Percentiles rank a stretch among this genome's conserved stretches.
Evolutionary conservation across 2,797 vertebrate species (phyloP).

Genomic region (Allochrocebus solatus): DNA sequence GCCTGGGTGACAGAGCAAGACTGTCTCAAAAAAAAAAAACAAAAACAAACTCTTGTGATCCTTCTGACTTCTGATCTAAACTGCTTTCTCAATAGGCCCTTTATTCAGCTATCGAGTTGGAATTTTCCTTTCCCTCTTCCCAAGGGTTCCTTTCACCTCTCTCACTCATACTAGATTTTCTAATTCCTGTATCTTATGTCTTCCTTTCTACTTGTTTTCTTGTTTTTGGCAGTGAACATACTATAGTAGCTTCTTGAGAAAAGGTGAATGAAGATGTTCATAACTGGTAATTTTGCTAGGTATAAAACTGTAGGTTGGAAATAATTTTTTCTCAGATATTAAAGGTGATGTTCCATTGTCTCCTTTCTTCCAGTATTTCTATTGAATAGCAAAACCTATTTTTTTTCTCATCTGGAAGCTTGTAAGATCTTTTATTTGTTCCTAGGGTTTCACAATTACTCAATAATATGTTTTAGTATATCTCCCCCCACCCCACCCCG

Average conservation of each 20-base stretch:
- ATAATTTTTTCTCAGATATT: not conserved
- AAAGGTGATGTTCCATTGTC: not conserved
- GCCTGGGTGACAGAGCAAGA: too few species aligned
- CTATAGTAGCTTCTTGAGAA: not conserved
- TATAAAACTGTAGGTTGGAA: slow-evolving; percentile 5
- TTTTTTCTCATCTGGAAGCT: not conserved
- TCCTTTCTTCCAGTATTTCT: not conserved
- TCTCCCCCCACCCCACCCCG: accelerated
- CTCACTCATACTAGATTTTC: not conserved
- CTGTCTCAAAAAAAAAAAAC: not conserved
- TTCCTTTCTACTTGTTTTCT: not conserved
- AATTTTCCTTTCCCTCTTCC: not conserved
- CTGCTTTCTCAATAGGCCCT: not conserved
- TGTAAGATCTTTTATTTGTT: not conserved
- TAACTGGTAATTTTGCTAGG: not conserved
- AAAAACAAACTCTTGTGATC: not conserved
- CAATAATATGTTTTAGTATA: not conserved
- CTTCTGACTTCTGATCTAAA: not conserved
- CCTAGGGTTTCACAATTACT: not conserved
- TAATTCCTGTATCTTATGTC: not conserved
- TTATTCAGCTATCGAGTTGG: not conserved
- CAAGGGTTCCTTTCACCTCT: not conserved
- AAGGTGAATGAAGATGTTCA: not conserved
- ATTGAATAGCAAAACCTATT: not conserved
- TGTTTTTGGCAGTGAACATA: not conserved